These are phyloP conservation scores for Neria commutata DNA, from an alignment of 2,888 invertebrate species.

Conservation along the genomic window DNA sequence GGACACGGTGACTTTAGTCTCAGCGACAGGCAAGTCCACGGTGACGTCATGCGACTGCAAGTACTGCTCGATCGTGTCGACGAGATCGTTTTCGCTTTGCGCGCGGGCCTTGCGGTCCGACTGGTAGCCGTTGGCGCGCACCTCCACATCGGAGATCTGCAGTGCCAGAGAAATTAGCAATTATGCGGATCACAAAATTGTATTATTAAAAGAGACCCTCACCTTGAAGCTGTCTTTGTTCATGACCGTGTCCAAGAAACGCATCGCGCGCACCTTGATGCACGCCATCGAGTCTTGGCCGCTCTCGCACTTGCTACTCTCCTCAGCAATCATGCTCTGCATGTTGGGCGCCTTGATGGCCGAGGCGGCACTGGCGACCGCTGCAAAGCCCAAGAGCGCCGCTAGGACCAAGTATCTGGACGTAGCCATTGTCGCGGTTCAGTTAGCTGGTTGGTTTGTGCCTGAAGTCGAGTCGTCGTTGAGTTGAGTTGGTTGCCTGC, in stretches of 20 bases:
- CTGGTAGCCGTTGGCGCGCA: conserved; percentile 73
- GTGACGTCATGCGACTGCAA: conserved; percentile 80
- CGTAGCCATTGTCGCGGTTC: conserved; percentile 43
- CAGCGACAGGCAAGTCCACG: conserved; percentile 75
- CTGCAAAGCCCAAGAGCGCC: conserved; percentile 67
- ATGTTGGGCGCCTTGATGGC: conserved; percentile 63
- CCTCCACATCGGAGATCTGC: conserved; percentile 78
- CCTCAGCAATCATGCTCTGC: conserved; percentile 77
- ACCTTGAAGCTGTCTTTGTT: conserved; percentile 82
- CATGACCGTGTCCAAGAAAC: conserved; percentile 77
- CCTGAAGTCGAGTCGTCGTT: too few species aligned
- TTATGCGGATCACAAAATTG: not conserved
- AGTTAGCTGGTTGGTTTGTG: not conserved
- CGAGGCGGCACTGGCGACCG: conserved; percentile 67
- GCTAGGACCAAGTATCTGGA: conserved; percentile 56
- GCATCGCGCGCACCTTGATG: conserved; percentile 82
- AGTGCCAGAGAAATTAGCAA: not conserved
- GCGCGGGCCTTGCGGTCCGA: conserved; percentile 67
- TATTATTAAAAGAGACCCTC: conserved; percentile 43
- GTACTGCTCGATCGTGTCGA: conserved; percentile 75
- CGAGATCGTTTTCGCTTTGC: conserved; percentile 63
- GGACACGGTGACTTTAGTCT: conserved; percentile 76
- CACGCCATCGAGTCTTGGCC: conserved; percentile 81
- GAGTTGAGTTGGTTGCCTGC: not conserved
- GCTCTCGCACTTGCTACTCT: conserved; percentile 75